Base-by-base conservation (phyloP, 2,113 vertebrate genomes). In the Eidolon helvum region DNA sequence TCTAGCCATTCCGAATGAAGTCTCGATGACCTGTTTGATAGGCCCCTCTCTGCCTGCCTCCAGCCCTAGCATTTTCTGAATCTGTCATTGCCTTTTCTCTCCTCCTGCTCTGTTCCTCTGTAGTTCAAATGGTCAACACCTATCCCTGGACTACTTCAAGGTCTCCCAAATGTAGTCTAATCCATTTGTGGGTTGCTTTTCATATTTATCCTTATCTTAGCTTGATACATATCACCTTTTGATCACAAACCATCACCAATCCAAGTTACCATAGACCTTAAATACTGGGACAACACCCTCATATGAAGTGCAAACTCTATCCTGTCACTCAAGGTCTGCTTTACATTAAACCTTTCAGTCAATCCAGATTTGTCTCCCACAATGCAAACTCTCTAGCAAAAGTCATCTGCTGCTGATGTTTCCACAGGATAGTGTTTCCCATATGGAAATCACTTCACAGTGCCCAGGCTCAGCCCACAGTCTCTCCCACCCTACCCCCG, bases 371-470 rank as follows among this genome's bases (percentile, higher is more conserved):
- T 33, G 26, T 55, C 38, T 77, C n/a, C n/a, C 40, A 45, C 33
- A 4, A 0, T 35, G 38, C 30, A 43, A 33, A 61, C 35, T 40
- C 26, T 84, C 43, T 38, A 43, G 59, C 21, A 63, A 40, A 87
- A 50, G 18, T 0, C 1, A 18, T 24, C 40, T 61, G 15, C 28
- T 57, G 48, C n/a, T 72, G 45, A 22, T 53, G 57, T 86, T 55
- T 57, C 40, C 65, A 2, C 1, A 26, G 63, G 22, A 90, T 72
- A 63, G 21, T 10, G 40, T 57, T 89, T 91, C 9, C 45, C 18
- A 0, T 28, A 0, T 16, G 24, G 35, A 18, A 8, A 30, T 35
- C 10, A 8, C 57, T 14, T 55, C 33, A 7, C n/a, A 22, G 4
- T 28, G 19, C 59, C 28, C 26, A 16, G 14, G 55, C 22, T 72